These are phyloP conservation scores for Agrilus planipennis DNA, from an alignment of 1,140 invertebrate species.

Conservation along the genomic window DNA sequence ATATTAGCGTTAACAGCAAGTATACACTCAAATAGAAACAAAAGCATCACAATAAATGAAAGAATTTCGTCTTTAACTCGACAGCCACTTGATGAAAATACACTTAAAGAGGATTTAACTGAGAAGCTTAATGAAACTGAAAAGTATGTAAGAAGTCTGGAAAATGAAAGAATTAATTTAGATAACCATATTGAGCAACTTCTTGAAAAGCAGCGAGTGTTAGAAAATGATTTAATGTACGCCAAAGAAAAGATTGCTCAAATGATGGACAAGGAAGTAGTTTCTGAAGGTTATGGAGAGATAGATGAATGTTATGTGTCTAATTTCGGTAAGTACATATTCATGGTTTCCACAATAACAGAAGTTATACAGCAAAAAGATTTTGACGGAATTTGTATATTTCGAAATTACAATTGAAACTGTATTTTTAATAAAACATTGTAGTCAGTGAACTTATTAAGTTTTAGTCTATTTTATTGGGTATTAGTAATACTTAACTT, in stretches of 20 bases:
- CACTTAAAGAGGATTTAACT: slow-evolving; percentile 22
- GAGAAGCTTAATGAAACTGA: slow-evolving; percentile 34
- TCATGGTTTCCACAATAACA: too few species aligned
- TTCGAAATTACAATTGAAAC: background rate
- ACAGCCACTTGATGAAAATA: slow-evolving; percentile 23
- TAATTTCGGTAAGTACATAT: too few species aligned
- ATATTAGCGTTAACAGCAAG: slow-evolving; percentile 47
- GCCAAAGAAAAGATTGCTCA: slow-evolving; percentile 46
- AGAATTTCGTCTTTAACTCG: slow-evolving; percentile 20
- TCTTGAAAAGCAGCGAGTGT: slow-evolving; percentile 39
- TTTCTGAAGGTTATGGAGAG: slow-evolving; percentile 51
- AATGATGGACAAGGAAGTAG: slow-evolving; percentile 45
- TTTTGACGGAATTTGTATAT: too few species aligned
- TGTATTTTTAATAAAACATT: too few species aligned
- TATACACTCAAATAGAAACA: slow-evolving; percentile 15
- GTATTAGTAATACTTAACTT: too few species aligned
- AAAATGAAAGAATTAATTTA: slow-evolving; percentile 42
- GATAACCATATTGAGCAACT: slow-evolving; percentile 43
- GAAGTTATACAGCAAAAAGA: too few species aligned
- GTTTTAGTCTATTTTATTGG: too few species aligned
- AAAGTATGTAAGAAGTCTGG: slow-evolving; percentile 35
- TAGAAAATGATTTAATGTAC: slow-evolving; percentile 39
- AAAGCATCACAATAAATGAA: slow-evolving; percentile 2
- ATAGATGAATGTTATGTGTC: too few species aligned
- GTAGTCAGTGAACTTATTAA: too few species aligned